Conservation (phyloP, 2,888 invertebrate genomes). For the Macroteleia sp. region DNA sequence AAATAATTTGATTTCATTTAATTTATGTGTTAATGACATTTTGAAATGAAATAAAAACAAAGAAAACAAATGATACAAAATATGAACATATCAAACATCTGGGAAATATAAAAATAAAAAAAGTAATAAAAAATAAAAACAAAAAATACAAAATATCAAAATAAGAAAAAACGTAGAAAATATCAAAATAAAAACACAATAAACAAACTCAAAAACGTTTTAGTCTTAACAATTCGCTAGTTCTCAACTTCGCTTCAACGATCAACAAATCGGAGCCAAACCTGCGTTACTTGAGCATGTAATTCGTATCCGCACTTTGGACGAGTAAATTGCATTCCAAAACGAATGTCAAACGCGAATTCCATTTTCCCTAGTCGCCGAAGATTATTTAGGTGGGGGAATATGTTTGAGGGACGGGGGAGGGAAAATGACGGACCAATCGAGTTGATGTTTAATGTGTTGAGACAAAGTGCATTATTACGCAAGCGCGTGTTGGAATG, state of each 20-base stretch:
- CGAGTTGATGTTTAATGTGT: conserved; percentile 68
- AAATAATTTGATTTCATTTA: too few relatives aligned
- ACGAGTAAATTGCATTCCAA: conserved; percentile 45
- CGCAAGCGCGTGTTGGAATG: conserved; percentile 68
- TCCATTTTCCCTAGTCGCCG: conserved; percentile 42
- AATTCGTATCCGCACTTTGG: conserved; percentile 37
- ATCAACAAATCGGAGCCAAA: conserved; percentile 18
- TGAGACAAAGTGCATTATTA: conserved; percentile 71
- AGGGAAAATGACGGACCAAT: conserved; percentile 65
- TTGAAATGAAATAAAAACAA: too few relatives aligned
- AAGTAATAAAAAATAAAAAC: too few relatives aligned
- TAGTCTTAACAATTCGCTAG: conserved; percentile 1
- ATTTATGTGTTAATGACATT: too few relatives aligned
- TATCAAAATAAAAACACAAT: too few relatives aligned
- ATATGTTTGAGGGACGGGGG: conserved; percentile 3
- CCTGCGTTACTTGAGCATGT: conserved; percentile 27
- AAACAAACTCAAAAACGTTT: not conserved
- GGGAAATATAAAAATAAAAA: too few relatives aligned
- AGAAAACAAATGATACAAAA: too few relatives aligned
- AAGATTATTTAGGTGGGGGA: conserved; percentile 32
- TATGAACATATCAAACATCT: too few relatives aligned
- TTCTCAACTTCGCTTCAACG: not conserved
- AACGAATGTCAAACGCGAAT: conserved; percentile 47
- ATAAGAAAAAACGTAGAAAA: too few relatives aligned
- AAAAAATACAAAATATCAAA: too few relatives aligned